Evolutionary conservation across 2,113 vertebrate species (phyloP).

Genomic region (Microtus montanus): DNA sequence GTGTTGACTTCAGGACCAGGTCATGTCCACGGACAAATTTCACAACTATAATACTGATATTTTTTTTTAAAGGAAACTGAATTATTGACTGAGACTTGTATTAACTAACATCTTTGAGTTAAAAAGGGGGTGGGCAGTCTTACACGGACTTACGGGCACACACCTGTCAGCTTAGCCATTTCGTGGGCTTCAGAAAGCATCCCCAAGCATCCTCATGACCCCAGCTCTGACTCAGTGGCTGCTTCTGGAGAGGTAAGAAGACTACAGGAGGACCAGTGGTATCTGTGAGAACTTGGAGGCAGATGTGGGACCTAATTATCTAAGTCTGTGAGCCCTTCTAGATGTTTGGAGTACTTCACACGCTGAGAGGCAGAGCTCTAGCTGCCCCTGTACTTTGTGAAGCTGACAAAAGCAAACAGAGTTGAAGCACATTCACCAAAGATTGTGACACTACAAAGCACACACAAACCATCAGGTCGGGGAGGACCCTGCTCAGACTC

Average conservation of each 20-base stretch:
- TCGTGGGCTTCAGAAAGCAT: background rate
- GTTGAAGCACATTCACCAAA: background rate
- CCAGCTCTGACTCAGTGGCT: background rate
- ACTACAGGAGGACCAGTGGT: background rate
- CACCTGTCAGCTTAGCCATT: background rate
- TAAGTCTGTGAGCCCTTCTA: background rate
- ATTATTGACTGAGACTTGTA: background rate
- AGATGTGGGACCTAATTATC: background rate
- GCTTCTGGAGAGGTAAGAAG: background rate
- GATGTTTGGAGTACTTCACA: background rate
- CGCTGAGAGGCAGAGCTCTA: background rate
- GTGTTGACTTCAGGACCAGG: background rate
- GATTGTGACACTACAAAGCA: background rate
- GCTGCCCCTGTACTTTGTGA: background rate
- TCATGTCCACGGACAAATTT: conserved; percentile 40
- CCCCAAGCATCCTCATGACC: background rate
- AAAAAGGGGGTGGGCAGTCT: background rate
- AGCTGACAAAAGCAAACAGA: background rate
- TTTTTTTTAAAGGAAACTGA: conserved; percentile 11
- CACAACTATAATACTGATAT: conserved; percentile 49
- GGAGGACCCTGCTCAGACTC: background rate
- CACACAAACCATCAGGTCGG: background rate
- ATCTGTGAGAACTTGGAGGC: background rate
- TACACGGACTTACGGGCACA: background rate
- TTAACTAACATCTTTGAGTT: background rate